Evolutionary conservation across 2,888 invertebrate genomes (phyloP).

Genomic region (Pogonocherus hispidulus): DNA sequence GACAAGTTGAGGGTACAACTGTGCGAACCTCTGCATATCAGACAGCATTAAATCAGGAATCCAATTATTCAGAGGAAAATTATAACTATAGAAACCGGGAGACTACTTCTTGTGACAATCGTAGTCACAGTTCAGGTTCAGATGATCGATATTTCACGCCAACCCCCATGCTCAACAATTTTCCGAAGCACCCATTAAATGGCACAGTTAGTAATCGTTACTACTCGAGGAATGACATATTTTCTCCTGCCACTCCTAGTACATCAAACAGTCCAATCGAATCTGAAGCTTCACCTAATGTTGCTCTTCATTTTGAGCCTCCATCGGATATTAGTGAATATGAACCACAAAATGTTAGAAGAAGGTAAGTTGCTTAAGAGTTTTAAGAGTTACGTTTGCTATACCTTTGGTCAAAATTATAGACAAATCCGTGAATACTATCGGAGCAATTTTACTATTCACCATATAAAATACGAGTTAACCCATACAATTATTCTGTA

Average conservation of each 20-base stretch:
- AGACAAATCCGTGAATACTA: no score
- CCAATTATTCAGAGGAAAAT: background rate
- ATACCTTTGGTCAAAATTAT: no score
- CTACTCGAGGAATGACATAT: background rate
- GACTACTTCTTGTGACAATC: background rate
- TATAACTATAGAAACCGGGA: background rate
- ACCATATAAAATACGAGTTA: no score
- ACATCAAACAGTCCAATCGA: background rate
- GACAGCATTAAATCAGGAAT: background rate
- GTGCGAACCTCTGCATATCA: no score
- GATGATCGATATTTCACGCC: constrained; percentile 10
- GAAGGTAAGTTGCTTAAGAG: background rate
- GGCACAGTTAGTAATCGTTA: background rate
- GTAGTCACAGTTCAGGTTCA: background rate
- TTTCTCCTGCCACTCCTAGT: background rate
- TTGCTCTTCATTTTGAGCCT: background rate
- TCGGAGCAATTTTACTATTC: no score
- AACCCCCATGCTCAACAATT: background rate
- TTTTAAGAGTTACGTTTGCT: no score
- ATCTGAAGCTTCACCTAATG: background rate
- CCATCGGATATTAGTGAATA: constrained; percentile 7
- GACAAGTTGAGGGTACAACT: background rate
- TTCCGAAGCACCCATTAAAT: background rate
- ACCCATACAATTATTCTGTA: no score
- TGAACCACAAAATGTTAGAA: constrained; percentile 21